phyloP scores from a whole-genome alignment of 2,888 invertebrate species.

The Cephalotes varians region DNA sequence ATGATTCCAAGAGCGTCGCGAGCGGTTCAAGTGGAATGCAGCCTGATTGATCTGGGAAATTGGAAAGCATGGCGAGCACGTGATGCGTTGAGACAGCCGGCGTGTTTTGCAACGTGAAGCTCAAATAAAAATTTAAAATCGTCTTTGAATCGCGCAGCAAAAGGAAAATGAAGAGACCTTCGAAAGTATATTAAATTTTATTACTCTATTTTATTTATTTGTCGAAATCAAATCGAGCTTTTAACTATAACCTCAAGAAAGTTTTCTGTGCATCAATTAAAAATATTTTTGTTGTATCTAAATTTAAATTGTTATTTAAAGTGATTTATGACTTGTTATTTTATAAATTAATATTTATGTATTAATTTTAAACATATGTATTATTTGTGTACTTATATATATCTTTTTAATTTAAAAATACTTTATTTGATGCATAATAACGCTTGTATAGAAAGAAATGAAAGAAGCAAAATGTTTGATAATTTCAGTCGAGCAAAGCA shows the following conservation, averaged over 20 bases:
- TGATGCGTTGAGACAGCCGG: background rate
- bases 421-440: background rate
- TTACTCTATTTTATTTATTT: constrained; percentile 9
- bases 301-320: background rate
- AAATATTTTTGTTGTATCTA: background rate
- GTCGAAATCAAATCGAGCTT: background rate
- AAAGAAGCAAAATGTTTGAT: background rate
- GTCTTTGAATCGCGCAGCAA: background rate
- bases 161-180: constrained; percentile 47
- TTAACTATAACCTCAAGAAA: background rate
- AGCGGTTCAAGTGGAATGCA: no score
- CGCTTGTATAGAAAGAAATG: background rate
- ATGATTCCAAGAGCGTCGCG: no score
- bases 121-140: background rate
- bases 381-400: background rate
- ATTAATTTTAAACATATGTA: background rate
- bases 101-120: background rate
- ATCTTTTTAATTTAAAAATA: background rate
- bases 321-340: background rate
- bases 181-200: constrained; percentile 42
- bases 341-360: background rate
- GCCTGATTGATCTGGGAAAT: no score
- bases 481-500: constrained; percentile 42
- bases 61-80: background rate
- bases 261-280: background rate